Evolutionary conservation across 2,888 invertebrate species (phyloP), one percentile per base, ranked within the genome.

Genomic region (Hirtodrosophila cameraria): DNA sequence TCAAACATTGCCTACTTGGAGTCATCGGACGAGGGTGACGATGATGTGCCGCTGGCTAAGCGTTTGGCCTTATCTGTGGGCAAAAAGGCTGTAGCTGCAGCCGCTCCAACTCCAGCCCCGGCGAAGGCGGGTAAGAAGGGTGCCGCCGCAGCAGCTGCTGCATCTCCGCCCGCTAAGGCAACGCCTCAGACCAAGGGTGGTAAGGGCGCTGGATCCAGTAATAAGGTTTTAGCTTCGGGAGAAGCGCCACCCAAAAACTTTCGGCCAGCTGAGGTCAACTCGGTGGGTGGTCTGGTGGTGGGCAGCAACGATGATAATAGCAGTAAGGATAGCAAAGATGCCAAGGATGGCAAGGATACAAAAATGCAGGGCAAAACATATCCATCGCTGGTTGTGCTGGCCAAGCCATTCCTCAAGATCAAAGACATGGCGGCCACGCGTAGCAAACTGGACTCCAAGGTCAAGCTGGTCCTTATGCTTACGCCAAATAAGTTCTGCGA

Each of bases 401-500:
- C 96, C 0, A 93, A 96, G 23, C 96, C 96, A 0, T 94, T 94
- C 91, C 92, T 97, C 0, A 93, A 94, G 52, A 92, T 94, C 0
- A 95, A 95, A 88, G 95, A 95, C 65, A 90, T 92, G 31, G 91
- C 92, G 0, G 90, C 92, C 0, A 94, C 94, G 79, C 92, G 95
- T 9, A 91, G 93, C 0, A 91, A 93, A 15, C 90, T 95, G 2
- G 97, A 97, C 91, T 93, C 94, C 30, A 95, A 95, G 89, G 96
- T 97, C 1, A 97, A 97, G 90, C 92, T 94, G 1, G 95, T 96
- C 3, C 91, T 97, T 9, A 95, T 96, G 93, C 94, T 95, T 86
- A 94, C 94, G 0, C 94, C 96, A 0, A 94, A 96, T 69, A 96
- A 96, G 90, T 96, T 97, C 87, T 96, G 96, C 0, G 97, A 97